phyloP scores from a whole-genome alignment of 2,888 invertebrate species.

The Volucella zonaria region DNA sequence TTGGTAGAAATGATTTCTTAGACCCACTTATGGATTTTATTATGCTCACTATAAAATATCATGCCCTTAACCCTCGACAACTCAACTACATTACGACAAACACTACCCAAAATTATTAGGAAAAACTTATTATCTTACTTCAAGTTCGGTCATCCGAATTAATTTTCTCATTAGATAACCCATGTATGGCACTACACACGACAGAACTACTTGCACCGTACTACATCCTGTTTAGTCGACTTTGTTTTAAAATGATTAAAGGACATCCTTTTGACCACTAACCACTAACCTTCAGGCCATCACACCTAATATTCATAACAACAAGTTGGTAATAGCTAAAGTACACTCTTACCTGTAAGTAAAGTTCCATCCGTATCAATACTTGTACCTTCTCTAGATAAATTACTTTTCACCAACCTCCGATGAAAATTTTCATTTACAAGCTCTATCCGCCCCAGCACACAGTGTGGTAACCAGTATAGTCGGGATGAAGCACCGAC shows the following conservation, averaged over 20 bases:
- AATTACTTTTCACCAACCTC: conserved; percentile 36
- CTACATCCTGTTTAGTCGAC: conserved; percentile 36
- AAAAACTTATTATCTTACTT: too few relatives aligned
- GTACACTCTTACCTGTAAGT: conserved; percentile 41
- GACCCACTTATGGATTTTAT: too few relatives aligned
- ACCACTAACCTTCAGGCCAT: conserved; percentile 17
- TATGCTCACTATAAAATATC: too few relatives aligned
- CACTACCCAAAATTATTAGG: too few relatives aligned
- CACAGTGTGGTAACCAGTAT: conserved; percentile 27
- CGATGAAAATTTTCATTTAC: conserved; percentile 22
- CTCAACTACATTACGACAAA: too few relatives aligned
- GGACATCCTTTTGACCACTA: conserved; percentile 50
- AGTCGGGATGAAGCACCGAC: conserved; percentile 11
- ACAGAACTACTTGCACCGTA: conserved; percentile 12
- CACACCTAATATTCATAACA: conserved; percentile 13
- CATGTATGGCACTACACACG: neutral
- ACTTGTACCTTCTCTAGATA: conserved; percentile 53
- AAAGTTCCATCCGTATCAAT: conserved; percentile 44
- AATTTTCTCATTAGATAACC: neutral
- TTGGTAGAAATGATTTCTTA: too few relatives aligned
- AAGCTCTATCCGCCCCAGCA: neutral
- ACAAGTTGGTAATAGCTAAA: conserved; percentile 51
- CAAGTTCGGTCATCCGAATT: too few relatives aligned
- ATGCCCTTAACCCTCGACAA: too few relatives aligned
- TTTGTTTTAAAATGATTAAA: conserved; percentile 52